Evolutionary conservation across 2,797 vertebrate species (phyloP).

Genomic region (Leptatherina wallacei): DNA sequence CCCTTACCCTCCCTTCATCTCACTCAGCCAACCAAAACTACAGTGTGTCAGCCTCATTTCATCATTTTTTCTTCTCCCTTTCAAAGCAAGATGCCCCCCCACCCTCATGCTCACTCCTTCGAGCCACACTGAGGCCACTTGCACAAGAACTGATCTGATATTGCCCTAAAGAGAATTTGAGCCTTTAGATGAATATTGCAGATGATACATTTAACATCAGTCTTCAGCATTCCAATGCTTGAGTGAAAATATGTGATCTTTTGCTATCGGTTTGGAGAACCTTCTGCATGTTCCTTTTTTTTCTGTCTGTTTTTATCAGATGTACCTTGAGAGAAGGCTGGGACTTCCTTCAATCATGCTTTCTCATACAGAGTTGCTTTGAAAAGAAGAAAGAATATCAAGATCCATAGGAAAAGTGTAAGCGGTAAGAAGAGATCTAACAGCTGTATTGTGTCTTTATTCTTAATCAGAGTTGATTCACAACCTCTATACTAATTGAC

Average conservation of each 20-base stretch:
- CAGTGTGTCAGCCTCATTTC: conserved; percentile 76
- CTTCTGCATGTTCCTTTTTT: neutral
- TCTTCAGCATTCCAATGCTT: conserved; percentile 23
- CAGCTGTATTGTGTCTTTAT: conserved; percentile 35
- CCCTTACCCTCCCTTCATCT: conserved; percentile 67
- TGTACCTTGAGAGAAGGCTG: conserved; percentile 24
- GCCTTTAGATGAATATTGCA: conserved; percentile 50
- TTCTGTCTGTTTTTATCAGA: conserved; percentile 45
- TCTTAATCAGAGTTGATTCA: conserved; percentile 54
- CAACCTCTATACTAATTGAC: conserved; percentile 50
- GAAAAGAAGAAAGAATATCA: conserved; percentile 42
- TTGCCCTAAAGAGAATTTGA: conserved; percentile 31
- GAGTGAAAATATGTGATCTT: conserved; percentile 44
- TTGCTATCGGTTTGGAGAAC: conserved; percentile 29
- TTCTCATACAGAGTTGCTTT: conserved; percentile 43
- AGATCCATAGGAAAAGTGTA: conserved; percentile 35
- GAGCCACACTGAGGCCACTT: conserved; percentile 41
- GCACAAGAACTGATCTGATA: conserved; percentile 38
- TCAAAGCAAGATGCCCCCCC: conserved; percentile 51
- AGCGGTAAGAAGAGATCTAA: conserved; percentile 50
- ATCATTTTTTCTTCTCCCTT: conserved; percentile 72
- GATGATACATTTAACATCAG: conserved; percentile 37
- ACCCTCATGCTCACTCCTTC: conserved; percentile 16
- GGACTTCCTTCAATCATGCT: conserved; percentile 32
- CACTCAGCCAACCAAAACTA: conserved; percentile 78